phyloP scores from a whole-genome alignment of 2,797 vertebrate species.

The Holocentrus rufus region DNA sequence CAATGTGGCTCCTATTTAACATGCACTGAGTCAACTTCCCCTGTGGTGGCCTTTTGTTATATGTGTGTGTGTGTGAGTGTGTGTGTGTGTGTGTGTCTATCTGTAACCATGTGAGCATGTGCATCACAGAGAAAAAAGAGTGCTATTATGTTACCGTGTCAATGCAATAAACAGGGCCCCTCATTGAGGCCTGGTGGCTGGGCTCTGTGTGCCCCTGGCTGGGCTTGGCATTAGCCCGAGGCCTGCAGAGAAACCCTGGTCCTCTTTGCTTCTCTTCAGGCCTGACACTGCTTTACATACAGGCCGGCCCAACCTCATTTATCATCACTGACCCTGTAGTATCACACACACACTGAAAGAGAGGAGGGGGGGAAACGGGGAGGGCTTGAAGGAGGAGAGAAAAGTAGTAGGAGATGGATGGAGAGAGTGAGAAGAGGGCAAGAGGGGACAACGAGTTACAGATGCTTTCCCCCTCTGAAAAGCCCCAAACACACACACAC shows the following conservation, averaged over 20 bases:
- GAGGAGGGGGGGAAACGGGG: slow-evolving; percentile 9
- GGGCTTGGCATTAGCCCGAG: slow-evolving; percentile 40
- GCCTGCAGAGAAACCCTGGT: slow-evolving; percentile 15
- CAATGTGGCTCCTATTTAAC: slow-evolving; percentile 80
- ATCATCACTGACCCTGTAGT: slow-evolving; percentile 66
- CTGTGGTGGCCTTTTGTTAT: slow-evolving; percentile 70
- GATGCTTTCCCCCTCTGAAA: slow-evolving; percentile 43
- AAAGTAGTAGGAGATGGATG: slow-evolving; percentile 39
- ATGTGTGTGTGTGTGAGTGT: slow-evolving; percentile 43
- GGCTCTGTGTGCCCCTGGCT: slow-evolving; percentile 39
- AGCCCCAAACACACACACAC: slow-evolving; percentile 19
- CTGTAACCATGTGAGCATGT: slow-evolving; percentile 68
- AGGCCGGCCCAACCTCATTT: slow-evolving; percentile 48
- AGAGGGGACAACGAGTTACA: slow-evolving; percentile 59
- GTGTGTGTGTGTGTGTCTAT: slow-evolving; percentile 34
- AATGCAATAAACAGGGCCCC: slow-evolving; percentile 62
- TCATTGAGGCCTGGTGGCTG: slow-evolving; percentile 44
- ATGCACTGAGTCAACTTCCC: slow-evolving; percentile 77
- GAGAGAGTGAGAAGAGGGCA: slow-evolving; percentile 39
- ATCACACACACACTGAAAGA: not conserved
- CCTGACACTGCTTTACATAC: slow-evolving; percentile 19
- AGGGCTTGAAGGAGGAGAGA: slow-evolving; percentile 13
- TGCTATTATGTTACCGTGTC: slow-evolving; percentile 53
- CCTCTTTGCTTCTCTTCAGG: slow-evolving; percentile 21
- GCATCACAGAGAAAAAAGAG: slow-evolving; percentile 44